A percentile compares a stretch with the other conserved stretches of the same genome.
These are phyloP conservation scores for Rhogogaster chlorosoma DNA, from an alignment of 2,888 invertebrate species.

Conservation along the genomic window DNA sequence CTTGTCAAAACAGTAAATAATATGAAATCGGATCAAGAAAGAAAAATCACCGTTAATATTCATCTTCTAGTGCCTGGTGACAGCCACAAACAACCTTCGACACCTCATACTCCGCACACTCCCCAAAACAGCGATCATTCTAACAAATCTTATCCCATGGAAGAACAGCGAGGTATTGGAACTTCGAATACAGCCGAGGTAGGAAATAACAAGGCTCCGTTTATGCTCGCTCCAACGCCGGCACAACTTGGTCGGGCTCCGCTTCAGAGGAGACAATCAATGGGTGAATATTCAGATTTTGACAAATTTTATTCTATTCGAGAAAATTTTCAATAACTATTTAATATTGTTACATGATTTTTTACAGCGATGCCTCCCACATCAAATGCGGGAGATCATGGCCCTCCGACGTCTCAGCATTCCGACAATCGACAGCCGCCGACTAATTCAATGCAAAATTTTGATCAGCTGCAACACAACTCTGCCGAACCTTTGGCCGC, in stretches of 20 bases:
- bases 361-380: conserved; percentile 71
- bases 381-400: conserved; percentile 72
- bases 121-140: conserved; percentile 70
- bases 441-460: conserved; percentile 66
- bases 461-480: conserved; percentile 64
- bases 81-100: conserved; percentile 71
- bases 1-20: conserved; percentile 65
- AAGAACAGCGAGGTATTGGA: conserved; percentile 63
- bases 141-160: conserved; percentile 69
- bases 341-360: conserved; percentile 27
- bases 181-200: conserved; percentile 65
- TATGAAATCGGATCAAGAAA: conserved; percentile 70
- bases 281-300: conserved; percentile 83
- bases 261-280: conserved; percentile 91
- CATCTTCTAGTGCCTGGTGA: conserved; percentile 65
- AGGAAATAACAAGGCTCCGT: conserved; percentile 76
- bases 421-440: conserved; percentile 75
- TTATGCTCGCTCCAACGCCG: conserved; percentile 95
- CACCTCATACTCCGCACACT: conserved; percentile 73
- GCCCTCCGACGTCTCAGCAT: conserved; percentile 72
- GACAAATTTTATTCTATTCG: background rate
- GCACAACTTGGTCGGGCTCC: conserved; percentile 96
- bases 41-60: conserved; percentile 66
- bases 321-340: background rate
- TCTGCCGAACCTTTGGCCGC: conserved; percentile 70